Base-by-base conservation (phyloP, 30 jellyfish, hydroid and myxozoan genomes). In the Pelagia noctiluca region DNA sequence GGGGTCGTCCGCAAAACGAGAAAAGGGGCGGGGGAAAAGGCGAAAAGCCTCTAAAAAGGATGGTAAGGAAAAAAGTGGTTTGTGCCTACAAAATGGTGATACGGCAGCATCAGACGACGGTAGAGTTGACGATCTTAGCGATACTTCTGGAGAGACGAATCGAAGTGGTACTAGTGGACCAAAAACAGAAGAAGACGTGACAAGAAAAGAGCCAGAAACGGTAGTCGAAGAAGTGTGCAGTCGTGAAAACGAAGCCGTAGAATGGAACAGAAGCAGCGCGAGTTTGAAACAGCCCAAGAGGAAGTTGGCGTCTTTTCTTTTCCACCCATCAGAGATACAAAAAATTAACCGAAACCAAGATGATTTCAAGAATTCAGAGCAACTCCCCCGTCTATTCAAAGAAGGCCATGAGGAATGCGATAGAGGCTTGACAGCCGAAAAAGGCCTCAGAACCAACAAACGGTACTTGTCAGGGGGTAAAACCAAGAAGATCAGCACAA, bases 1-100 rank as follows among this genome's bases (percentile, higher is more conserved):
- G 95, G 33, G 12, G 76, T 61, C 29, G 83, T 91, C 97, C 83
- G 61, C 60, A 50, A 88, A 63, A 52, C 31, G 35, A 2, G 16
- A 2, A 0, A 30, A n/a, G n/a, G n/a, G n/a, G n/a, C n/a, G n/a
- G n/a, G n/a, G n/a, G n/a, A n/a, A n/a, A n/a, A n/a, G n/a, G n/a
- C n/a, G n/a, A n/a, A n/a, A n/a, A n/a, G n/a, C n/a, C n/a, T n/a
- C n/a, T n/a, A n/a, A n/a, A n/a, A n/a, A n/a, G n/a, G n/a, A n/a
- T n/a, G n/a, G n/a, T n/a, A n/a, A n/a, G n/a, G n/a, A n/a, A n/a
- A n/a, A n/a, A n/a, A n/a, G n/a, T n/a, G n/a, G n/a, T n/a, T n/a
- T n/a, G n/a, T n/a, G n/a, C n/a, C n/a, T n/a, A n/a, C n/a, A n/a
- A n/a, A n/a, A n/a, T n/a, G n/a, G n/a, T n/a, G n/a, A n/a, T n/a